These are phyloP conservation scores for Ciconia boyciana DNA, from an alignment of 2,113 vertebrate species.

Conservation along the genomic window DNA sequence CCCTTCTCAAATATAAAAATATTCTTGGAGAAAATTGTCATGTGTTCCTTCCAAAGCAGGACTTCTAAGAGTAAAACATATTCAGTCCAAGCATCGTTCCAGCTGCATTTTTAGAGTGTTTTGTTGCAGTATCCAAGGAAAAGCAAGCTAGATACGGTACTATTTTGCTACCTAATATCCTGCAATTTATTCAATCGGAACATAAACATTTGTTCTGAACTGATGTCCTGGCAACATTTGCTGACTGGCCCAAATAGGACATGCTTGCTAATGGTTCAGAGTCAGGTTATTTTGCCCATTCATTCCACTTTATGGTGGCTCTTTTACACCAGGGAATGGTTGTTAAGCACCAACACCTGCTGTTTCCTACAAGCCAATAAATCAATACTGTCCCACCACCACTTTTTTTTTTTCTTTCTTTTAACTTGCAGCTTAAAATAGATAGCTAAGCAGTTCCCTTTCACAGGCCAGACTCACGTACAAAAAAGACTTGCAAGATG, in stretches of 20 bases:
- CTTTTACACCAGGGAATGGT: neutral
- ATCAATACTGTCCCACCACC: neutral
- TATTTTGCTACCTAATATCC: conserved; percentile 10
- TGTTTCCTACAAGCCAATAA: neutral
- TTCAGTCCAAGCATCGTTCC: neutral
- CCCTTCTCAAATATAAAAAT: neutral
- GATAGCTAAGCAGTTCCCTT: neutral
- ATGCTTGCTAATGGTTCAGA: neutral
- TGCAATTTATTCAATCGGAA: neutral
- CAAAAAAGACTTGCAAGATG: neutral
- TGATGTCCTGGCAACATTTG: neutral
- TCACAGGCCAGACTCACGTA: neutral
- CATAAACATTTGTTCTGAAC: conserved; percentile 34
- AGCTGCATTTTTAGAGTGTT: neutral
- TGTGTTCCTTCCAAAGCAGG: neutral
- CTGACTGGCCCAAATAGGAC: neutral
- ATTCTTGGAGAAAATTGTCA: neutral
- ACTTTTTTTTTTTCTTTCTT: neutral
- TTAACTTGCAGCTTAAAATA: neutral
- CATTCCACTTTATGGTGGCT: neutral
- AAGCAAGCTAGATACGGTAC: neutral
- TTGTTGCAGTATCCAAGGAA: conserved; percentile 31
- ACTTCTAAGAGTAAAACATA: neutral
- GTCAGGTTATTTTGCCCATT: neutral
- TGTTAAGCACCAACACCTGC: neutral